Percentiles rank a stretch among this genome's conserved stretches.
These are phyloP conservation scores for Aproaerema taeniolella DNA, from an alignment of 2,888 invertebrate species.

Conservation along the genomic window DNA sequence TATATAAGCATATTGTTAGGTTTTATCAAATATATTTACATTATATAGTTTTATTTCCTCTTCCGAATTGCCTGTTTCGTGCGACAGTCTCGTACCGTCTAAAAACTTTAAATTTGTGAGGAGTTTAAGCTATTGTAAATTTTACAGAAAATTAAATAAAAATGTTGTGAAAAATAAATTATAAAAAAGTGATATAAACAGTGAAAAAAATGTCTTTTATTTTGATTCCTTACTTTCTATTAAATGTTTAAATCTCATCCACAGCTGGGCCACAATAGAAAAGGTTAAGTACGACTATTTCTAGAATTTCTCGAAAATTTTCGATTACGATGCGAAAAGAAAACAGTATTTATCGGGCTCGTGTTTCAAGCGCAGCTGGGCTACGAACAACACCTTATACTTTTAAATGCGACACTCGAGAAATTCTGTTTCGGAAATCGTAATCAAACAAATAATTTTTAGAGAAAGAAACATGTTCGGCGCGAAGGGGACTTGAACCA, in stretches of 20 bases:
- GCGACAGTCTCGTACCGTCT: conserved; percentile 38
- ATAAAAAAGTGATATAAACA: conserved; percentile 77
- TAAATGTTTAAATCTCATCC: too few species aligned
- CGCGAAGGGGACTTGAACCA: too few species aligned
- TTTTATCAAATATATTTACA: conserved; percentile 60
- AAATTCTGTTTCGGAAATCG: too few species aligned
- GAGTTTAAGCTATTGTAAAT: conserved; percentile 77
- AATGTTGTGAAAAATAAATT: conserved; percentile 76
- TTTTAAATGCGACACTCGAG: too few species aligned
- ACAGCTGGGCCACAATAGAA: neutral
- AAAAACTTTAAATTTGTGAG: conserved; percentile 66
- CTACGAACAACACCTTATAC: too few species aligned
- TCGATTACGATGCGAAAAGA: too few species aligned
- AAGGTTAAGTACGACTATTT: neutral
- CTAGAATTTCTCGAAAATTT: too few species aligned
- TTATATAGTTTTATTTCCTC: conserved; percentile 52
- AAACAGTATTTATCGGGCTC: too few species aligned
- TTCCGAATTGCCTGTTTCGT: conserved; percentile 65
- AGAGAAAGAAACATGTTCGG: too few species aligned
- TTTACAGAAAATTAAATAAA: conserved; percentile 76
- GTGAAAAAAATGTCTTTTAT: conserved; percentile 53
- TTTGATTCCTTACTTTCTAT: too few species aligned
- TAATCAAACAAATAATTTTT: too few species aligned
- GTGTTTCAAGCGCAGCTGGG: too few species aligned
- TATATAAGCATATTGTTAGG: conserved; percentile 63